phyloP scores from a whole-genome alignment of 2,113 vertebrate species.

The Archocentrus centrarchus region DNA sequence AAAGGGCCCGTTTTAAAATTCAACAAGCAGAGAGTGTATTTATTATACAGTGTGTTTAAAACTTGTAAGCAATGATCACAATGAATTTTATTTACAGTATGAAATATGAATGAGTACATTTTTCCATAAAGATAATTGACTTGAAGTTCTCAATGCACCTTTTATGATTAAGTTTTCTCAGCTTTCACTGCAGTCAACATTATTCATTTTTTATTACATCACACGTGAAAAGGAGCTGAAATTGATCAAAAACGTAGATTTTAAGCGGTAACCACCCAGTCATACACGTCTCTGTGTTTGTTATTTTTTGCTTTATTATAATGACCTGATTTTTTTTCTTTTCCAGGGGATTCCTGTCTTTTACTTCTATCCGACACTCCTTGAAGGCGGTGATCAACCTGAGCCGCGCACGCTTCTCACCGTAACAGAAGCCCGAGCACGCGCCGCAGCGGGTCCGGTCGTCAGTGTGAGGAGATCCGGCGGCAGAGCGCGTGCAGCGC shows the following conservation, averaged over 20 bases:
- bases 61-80: rapidly evolving
- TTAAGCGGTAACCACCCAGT: neutral
- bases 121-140: no score
- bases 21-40: neutral
- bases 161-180: neutral
- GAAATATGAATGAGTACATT: no score
- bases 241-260: neutral
- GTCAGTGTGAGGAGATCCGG: slow-evolving; percentile 15
- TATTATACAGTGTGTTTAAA: neutral
- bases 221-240: neutral
- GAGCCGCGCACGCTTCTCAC: slow-evolving; percentile 54
- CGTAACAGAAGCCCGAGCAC: neutral
- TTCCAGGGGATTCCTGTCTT: neutral
- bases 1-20: neutral
- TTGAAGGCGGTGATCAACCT: neutral
- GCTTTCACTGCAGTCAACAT: neutral
- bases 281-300: neutral
- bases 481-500: no score
- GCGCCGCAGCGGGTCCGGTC: neutral
- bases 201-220: rapidly evolving
- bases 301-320: neutral
- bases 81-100: neutral
- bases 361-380: neutral
- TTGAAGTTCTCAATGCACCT: neutral
- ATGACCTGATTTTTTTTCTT: neutral